Evolutionary conservation across 2,888 invertebrate species (phyloP), one percentile per base, ranked within the genome.

Genomic region (Allacma fusca): DNA sequence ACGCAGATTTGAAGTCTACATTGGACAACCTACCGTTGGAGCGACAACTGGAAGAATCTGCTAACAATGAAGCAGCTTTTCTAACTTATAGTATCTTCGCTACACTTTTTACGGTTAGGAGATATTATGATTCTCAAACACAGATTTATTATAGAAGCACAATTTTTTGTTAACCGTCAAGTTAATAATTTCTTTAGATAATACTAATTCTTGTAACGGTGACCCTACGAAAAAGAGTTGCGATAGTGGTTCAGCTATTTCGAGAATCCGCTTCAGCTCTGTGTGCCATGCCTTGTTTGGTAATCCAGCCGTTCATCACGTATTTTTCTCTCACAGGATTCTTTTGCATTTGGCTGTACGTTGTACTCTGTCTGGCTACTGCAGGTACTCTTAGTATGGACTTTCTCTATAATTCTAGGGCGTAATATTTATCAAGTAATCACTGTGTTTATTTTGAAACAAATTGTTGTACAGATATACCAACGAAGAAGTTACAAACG

Each of bases 221-320:
- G 85, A 91, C 92, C 82, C 90, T 95, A 88, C 90, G 95, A 73
- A 92, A 93, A 84, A 91, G 94, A 84, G 91, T 97, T 0, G 91
- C 92, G 57, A 93, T 96, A 85, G 89, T 97, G 84, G 92, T 95
- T 0, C 91, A 92, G 24, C 88, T 97, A 78, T 97, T 97, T 86
- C 92, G 92, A 85, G 96, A 97, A 87, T 95, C 97, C 0, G 94
- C 29, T 24, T 91, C 92, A 85, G 97, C 96, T 85, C 90, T 97
- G 84, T 91, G 92, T 77, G 91, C 92, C 83, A 90, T 97, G 83
- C 97, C 97, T 0, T 91, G 92, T 2, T 88, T 97, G 67, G 91
- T 96, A 85, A 88, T 95, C 62, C 96, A 96, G 85, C 95, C 95
- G 0, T 86, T 94, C 19, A 87, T 94, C 85, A 97, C 97, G 0